phyloP scores from a whole-genome alignment of 2,888 invertebrate genomes.

The Dryobota labecula region DNA sequence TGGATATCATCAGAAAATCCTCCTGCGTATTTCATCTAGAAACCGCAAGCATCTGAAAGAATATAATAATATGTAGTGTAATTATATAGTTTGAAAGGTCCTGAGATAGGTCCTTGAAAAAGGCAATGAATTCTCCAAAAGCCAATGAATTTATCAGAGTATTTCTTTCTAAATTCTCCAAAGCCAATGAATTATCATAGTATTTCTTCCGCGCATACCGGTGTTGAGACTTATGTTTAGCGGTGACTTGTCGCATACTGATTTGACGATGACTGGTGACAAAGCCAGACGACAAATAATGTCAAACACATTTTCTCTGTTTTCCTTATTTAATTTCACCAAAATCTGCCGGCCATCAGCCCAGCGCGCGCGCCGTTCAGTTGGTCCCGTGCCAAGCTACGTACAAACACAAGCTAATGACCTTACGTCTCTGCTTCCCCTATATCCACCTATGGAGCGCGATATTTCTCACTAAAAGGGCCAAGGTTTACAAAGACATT shows the following conservation, averaged over 20 bases:
- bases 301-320: slow-evolving; percentile 21
- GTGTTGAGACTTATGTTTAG: not conserved
- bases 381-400: slow-evolving; percentile 71
- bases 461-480: slow-evolving; percentile 50
- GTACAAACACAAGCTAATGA: slow-evolving; percentile 72
- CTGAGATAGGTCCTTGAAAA: not conserved
- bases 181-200: too few species aligned
- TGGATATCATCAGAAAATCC: not conserved
- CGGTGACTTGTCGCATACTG: not conserved
- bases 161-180: too few species aligned
- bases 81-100: not conserved
- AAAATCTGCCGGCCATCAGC: slow-evolving; percentile 28
- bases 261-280: slow-evolving; percentile 11
- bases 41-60: not conserved
- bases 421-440: slow-evolving; percentile 68
- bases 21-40: not conserved
- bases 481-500: slow-evolving; percentile 53
- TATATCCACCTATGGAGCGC: slow-evolving; percentile 68
- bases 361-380: slow-evolving; percentile 38
- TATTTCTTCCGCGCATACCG: not conserved
- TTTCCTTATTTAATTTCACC: slow-evolving; percentile 29
- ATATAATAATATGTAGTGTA: not conserved
- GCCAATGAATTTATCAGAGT: too few species aligned
- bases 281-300: slow-evolving; percentile 25
- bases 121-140: not conserved